Base-by-base conservation (phyloP, 2,113 vertebrate genomes). In the Chascanopsetta lugubris region DNA sequence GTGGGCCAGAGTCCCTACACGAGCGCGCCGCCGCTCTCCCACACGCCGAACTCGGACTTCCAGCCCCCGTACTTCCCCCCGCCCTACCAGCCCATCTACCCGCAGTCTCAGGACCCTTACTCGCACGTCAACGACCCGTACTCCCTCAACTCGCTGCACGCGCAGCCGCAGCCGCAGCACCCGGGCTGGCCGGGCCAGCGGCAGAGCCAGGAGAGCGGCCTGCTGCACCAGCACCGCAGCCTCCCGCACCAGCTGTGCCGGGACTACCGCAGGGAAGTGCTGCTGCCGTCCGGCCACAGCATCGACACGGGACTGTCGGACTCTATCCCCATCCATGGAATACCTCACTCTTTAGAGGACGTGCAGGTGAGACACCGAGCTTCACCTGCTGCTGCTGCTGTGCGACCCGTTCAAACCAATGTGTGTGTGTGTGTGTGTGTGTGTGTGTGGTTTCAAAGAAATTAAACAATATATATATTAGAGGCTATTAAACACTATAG, bases 71-170 rank as follows among this genome's bases (percentile, higher is more conserved):
- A 95, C 80, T 97, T 96, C 63, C 96, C 96, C 58, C 96, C 96
- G 5, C 96, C 96, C 71, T 97, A 97, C 90, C 96, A 97, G 92
- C 96, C 96, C 89, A 96, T 97, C 90, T 98, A 97, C 88, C 94
- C 96, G 67, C 96, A 98, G 90, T 97, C 97, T 91, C 97, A 98
- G 95, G 97, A 99, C 89, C 96, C 96, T 79, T 99, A 99, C 86
- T 95, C 96, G 86, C 97, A 99, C 93, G 96, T 99, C 82, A 99
- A 97, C 93, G 97, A 99, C 93, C 97, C 95, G 43, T 98, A 98
- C 92, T 97, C 95, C 89, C 94, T 99, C 82, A 98, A 98, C 89
- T 94, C 96, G 60, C 92, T 98, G 77, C 97, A 99, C 83, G 94
- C 96, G 71, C 96, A 98, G 84, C 94, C 93, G 18, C 97, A 98